Percentiles rank a stretch among this genome's conserved stretches.
phyloP scores from a whole-genome alignment of 2,888 invertebrate genomes.

The Hypsopygia costalis region DNA sequence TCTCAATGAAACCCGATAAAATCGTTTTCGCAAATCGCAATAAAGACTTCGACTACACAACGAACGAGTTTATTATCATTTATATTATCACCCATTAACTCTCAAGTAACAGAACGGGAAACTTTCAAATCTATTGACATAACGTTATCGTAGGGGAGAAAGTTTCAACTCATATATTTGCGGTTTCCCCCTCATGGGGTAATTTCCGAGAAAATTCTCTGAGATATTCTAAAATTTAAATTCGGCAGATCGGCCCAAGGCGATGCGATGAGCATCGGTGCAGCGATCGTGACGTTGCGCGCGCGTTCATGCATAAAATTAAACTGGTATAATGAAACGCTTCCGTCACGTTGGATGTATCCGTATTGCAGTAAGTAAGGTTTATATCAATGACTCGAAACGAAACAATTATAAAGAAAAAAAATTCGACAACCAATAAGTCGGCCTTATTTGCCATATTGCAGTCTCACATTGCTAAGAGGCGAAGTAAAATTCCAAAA shows the following conservation, averaged over 20 bases:
- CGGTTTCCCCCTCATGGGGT: constrained; percentile 30
- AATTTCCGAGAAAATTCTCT: constrained; percentile 37
- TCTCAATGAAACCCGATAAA: too few species aligned
- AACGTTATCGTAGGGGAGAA: constrained; percentile 25
- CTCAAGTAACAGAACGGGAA: too few species aligned
- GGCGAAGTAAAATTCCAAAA: too few species aligned
- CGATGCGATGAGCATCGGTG: constrained; percentile 29
- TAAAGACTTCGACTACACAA: too few species aligned
- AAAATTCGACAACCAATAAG: too few species aligned
- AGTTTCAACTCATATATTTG: constrained; percentile 32
- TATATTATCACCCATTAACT: too few species aligned
- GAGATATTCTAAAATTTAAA: constrained; percentile 38
- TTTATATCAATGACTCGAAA: too few species aligned
- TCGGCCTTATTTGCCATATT: too few species aligned
- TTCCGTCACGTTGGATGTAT: constrained; percentile 26
- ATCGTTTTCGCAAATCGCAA: too few species aligned
- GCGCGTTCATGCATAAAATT: constrained; percentile 77
- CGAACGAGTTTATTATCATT: too few species aligned
- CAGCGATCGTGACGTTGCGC: constrained; percentile 48
- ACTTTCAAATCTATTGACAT: constrained; percentile 27
- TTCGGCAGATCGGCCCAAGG: constrained; percentile 18
- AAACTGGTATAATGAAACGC: constrained; percentile 74
- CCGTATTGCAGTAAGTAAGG: background rate
- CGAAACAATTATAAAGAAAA: too few species aligned
- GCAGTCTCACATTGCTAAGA: too few species aligned